Evolutionary conservation across 2,888 invertebrate species (phyloP), one percentile per base, ranked within the genome.

Genomic region (Nephrocerus scutellatus): DNA sequence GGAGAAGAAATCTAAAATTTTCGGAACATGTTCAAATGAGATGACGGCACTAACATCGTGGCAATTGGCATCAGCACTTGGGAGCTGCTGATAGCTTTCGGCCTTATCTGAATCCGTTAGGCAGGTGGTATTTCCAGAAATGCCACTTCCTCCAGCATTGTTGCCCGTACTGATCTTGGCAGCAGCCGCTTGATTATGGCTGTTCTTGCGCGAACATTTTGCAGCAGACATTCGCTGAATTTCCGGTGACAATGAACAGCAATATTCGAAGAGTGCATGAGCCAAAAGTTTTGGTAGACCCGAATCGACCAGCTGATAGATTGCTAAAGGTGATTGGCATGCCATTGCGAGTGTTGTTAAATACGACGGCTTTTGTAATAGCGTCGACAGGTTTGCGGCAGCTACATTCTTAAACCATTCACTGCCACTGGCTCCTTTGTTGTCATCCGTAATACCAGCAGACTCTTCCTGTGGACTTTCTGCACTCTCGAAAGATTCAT

Each of bases 1-100:
- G 0, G 84, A 79, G 57, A 90, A 81, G 70, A 91, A 90, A 54
- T 84, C 80, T 43, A 92, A 75, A 34, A 87, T 76, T 32, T 75
- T 72, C 1, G 77, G 75, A 30, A 81, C 74, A 55, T 76, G 75
- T 32, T 75, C 72, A 16, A 77, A 68, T 46, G n/a, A n/a, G n/a
- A n/a, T n/a, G n/a, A n/a, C n/a, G n/a, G n/a, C n/a, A n/a, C n/a
- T n/a, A n/a, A n/a, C n/a, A n/a, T n/a, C n/a, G n/a, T n/a, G n/a
- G n/a, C n/a, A n/a, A n/a, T n/a, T n/a, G n/a, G n/a, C 48, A 19
- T 60, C 61, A 37, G 51, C 57, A 12, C 18, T 30, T 5, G 40
- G 41, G 20, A 24, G 46, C 21, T 50, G 51, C 26, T 46, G 41
- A 33, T 48, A 44, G 36, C 63, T 53, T 29, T 52, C 55, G 1